A percentile compares a stretch with the other conserved stretches of the same genome.
Evolutionary conservation across 2,113 vertebrate species (phyloP).

Genomic region (Recurvirostra avosetta): DNA sequence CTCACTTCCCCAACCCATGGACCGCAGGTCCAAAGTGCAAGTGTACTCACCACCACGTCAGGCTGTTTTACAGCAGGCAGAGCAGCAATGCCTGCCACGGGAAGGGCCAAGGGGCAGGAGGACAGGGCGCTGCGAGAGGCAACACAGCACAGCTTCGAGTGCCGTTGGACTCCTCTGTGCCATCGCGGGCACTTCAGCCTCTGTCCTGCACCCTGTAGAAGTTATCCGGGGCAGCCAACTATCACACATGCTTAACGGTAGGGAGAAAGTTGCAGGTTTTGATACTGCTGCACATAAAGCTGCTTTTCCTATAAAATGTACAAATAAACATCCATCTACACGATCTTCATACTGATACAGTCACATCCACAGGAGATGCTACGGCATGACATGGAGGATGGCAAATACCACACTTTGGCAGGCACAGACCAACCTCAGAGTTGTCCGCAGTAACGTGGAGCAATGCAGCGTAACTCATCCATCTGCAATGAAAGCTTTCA

Average conservation of each 20-base stretch:
- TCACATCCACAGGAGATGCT: neutral
- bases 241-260: fast-evolving
- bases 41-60: fast-evolving
- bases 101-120: neutral
- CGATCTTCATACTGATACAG: too few species aligned
- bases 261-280: neutral
- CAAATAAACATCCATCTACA: fast-evolving
- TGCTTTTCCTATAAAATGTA: neutral
- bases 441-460: fast-evolving
- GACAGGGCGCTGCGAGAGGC: neutral
- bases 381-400: fast-evolving
- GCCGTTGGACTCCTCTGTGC: neutral
- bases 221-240: neutral
- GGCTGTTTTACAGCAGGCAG: neutral
- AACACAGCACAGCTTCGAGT: fast-evolving
- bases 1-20: fast-evolving
- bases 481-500: neutral
- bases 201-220: neutral
- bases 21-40: neutral
- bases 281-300: neutral
- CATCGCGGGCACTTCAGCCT: fast-evolving
- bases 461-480: neutral
- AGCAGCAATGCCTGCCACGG: neutral
- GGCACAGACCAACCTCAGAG: neutral
- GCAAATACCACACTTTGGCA: fast-evolving